These are phyloP conservation scores for Lasiommata megera DNA, from an alignment of 2,888 invertebrate species.

Conservation along the genomic window DNA sequence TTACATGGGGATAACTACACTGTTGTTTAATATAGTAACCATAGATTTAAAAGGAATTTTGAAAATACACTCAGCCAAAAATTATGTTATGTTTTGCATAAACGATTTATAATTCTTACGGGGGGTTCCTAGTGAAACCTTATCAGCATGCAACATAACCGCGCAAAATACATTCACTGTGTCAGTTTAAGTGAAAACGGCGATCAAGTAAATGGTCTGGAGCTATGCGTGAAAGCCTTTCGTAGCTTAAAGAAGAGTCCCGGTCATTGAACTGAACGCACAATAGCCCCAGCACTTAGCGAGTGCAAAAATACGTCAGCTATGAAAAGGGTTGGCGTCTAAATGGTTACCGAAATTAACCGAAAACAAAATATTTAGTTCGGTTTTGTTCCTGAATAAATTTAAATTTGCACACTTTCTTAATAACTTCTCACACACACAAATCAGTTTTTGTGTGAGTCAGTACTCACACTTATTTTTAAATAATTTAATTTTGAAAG, in stretches of 20 bases:
- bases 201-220: slow-evolving; percentile 20
- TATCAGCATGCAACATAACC: slow-evolving; percentile 2
- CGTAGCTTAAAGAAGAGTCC: slow-evolving; percentile 21
- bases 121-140: neutral
- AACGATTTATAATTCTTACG: no score
- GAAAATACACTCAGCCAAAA: no score
- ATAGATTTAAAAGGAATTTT: no score
- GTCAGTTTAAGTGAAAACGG: slow-evolving; percentile 18
- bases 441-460: no score
- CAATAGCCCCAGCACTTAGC: slow-evolving; percentile 24
- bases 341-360: slow-evolving; percentile 1
- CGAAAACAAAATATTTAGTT: neutral
- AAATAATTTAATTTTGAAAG: no score
- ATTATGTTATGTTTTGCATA: no score
- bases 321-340: neutral
- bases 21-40: no score
- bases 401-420: no score
- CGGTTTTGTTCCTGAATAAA: neutral
- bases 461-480: no score
- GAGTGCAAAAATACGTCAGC: slow-evolving; percentile 12
- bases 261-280: slow-evolving; percentile 25
- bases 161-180: neutral
- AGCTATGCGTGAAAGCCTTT: slow-evolving; percentile 29
- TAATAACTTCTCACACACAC: no score
- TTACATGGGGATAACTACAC: no score